These are phyloP conservation scores for Fulmarus glacialis DNA, from an alignment of 2,113 vertebrate genomes.

Conservation along the genomic window DNA sequence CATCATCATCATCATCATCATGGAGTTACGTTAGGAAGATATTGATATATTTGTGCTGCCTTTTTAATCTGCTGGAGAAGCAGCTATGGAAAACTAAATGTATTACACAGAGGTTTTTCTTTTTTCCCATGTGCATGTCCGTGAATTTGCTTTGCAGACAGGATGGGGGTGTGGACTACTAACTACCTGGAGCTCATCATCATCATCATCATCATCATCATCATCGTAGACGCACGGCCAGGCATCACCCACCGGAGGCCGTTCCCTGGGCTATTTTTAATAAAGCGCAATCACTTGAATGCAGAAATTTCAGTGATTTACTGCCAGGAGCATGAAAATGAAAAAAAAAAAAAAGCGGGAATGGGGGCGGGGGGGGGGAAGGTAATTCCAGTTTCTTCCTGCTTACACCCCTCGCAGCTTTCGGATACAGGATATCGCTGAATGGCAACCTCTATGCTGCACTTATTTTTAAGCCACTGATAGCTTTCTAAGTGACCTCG, in stretches of 20 bases:
- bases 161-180: rapidly evolving
- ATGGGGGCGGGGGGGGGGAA: not conserved
- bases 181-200: not conserved
- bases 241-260: not conserved
- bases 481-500: conserved; percentile 63
- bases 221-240: rapidly evolving
- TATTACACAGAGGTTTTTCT: not conserved
- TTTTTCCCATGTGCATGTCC: rapidly evolving
- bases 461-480: conserved; percentile 64
- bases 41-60: no score
- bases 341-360: not conserved
- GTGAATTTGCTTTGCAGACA: not conserved
- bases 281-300: rapidly evolving
- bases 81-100: not conserved
- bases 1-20: not conserved
- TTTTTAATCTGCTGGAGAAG: not conserved
- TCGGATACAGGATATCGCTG: conserved; percentile 62
- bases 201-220: not conserved
- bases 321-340: not conserved
- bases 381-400: conserved; percentile 38
- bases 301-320: not conserved
- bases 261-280: not conserved
- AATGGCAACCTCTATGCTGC: conserved; percentile 56
- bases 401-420: conserved; percentile 17
- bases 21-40: rapidly evolving